Base-by-base conservation (phyloP, 2,888 invertebrate species). In the Allolobophora icterica region DNA sequence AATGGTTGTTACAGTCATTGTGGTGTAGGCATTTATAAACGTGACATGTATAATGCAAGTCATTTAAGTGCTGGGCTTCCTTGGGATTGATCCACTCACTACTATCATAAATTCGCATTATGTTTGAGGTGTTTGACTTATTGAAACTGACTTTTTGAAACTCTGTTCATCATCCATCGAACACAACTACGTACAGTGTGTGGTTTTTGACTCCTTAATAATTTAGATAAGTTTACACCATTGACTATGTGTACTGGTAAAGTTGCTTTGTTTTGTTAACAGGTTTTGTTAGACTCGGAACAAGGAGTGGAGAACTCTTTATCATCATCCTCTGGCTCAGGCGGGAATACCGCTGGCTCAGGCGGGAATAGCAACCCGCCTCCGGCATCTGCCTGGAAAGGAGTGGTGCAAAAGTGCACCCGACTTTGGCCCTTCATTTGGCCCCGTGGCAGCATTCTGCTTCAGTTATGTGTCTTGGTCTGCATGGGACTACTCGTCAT, bases 391-490 rank as follows among this genome's bases (percentile, higher is more conserved):
- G n/a, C 90, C 33, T 90, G 90, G 71, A 42, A 35, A n/a, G 52
- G 58, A 30, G 21, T 89, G 89, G 1, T 40, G 45, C 0, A 33
- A 35, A 91, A 91, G 95, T 95, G 98, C 24, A 97, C 97, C 93
- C 97, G 97, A 11, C 96, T 99, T 89, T 96, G 97, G 92, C 99
- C 99, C 0, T 99, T 98, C 96, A 96, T 99, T 58, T 99, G 99
- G 99, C 99, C 99, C 2, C 89, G 40, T 38, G 92, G 91, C 84
- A 97, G 97, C 94, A 91, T 96, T 35, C 94, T 96, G 19, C 96
- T 99, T 11, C 99, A 99, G 95, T 30, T 94, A 2, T 92, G 92
- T 92, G 98, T 99, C 0, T 91, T 98, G 34, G 94, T 98, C 91
- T 99, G 99, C 95, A 96, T 99, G 84, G 15, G 96, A 0, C 95